Evolutionary conservation across 2,888 invertebrate genomes (phyloP).

Genomic region (Tinea semifulvella): DNA sequence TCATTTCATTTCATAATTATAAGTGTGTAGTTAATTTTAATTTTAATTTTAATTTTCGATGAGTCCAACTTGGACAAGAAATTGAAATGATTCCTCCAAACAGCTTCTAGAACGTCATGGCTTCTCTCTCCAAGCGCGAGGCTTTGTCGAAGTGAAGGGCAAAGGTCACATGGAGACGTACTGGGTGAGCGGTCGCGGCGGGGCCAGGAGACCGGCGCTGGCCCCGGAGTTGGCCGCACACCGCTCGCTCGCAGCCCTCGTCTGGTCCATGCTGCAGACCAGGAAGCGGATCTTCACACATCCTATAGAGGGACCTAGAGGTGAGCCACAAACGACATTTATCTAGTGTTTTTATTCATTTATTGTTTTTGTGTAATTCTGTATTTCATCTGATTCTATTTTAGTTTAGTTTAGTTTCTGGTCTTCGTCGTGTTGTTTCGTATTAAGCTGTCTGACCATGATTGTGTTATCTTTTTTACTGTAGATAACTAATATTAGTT

Average conservation of each 20-base stretch:
- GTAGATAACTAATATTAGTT: too few relatives aligned
- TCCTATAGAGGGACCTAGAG: constrained; percentile 23
- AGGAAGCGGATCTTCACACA: constrained; percentile 70
- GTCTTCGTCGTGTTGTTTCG: too few relatives aligned
- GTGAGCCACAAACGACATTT: not conserved
- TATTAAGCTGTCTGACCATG: too few relatives aligned
- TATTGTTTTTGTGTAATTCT: too few relatives aligned
- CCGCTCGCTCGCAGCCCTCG: constrained; percentile 84
- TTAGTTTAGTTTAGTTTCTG: too few relatives aligned
- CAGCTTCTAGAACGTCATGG: constrained; percentile 80
- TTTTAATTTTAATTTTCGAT: too few relatives aligned
- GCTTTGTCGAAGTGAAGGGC: constrained; percentile 90
- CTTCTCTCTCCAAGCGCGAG: constrained; percentile 80
- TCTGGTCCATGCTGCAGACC: constrained; percentile 89
- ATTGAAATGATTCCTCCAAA: not conserved
- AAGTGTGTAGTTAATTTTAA: too few relatives aligned
- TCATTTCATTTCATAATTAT: too few relatives aligned
- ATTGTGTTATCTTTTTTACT: too few relatives aligned
- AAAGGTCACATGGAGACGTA: constrained; percentile 97
- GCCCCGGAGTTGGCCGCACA: constrained; percentile 64
- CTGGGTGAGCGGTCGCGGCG: constrained; percentile 79
- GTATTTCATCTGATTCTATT: too few relatives aligned
- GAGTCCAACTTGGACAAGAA: too few relatives aligned
- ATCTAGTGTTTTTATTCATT: too few relatives aligned
- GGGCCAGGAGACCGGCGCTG: constrained; percentile 56